Percentiles rank a stretch among this genome's conserved stretches.
Conservation (phyloP, 1,140 invertebrate genomes). For the Drosophila simulans region DNA sequence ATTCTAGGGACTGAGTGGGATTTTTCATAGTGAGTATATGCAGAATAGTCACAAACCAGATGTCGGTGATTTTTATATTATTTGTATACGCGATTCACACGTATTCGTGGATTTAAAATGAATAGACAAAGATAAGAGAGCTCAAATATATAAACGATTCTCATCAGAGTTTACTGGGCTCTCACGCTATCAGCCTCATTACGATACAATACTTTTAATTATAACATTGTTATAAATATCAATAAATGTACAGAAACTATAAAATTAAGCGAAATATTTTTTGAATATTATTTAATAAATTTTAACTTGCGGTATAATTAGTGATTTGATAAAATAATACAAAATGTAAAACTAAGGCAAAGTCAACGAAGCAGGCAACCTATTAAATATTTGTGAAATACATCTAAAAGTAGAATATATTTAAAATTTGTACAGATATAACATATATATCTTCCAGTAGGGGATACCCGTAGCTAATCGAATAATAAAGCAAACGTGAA, state of each 20-base stretch:
- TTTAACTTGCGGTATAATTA: too few species aligned
- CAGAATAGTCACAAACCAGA: neutral
- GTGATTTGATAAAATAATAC: too few species aligned
- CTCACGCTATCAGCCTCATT: neutral
- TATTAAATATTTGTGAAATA: too few species aligned
- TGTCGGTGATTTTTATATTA: neutral
- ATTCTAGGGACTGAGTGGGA: neutral
- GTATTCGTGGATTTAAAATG: neutral
- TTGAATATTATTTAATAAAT: too few species aligned
- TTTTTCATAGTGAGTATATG: neutral
- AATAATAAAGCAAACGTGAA: constrained; percentile 19
- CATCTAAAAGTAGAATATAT: too few species aligned
- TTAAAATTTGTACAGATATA: too few species aligned
- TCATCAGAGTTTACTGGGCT: neutral
- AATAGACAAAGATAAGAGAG: neutral
- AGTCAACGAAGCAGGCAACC: too few species aligned
- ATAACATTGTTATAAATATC: too few species aligned
- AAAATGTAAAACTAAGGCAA: too few species aligned
- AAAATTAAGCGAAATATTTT: too few species aligned
- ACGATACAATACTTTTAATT: too few species aligned
- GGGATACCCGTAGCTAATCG: neutral
- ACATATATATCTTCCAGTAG: neutral
- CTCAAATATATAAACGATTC: neutral
- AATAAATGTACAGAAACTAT: too few species aligned
- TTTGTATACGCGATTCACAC: neutral